A percentile compares a stretch with the other conserved stretches of the same genome.
Evolutionary conservation across 2,797 vertebrate species (phyloP).

Genomic region (Mergus octosetaceus): DNA sequence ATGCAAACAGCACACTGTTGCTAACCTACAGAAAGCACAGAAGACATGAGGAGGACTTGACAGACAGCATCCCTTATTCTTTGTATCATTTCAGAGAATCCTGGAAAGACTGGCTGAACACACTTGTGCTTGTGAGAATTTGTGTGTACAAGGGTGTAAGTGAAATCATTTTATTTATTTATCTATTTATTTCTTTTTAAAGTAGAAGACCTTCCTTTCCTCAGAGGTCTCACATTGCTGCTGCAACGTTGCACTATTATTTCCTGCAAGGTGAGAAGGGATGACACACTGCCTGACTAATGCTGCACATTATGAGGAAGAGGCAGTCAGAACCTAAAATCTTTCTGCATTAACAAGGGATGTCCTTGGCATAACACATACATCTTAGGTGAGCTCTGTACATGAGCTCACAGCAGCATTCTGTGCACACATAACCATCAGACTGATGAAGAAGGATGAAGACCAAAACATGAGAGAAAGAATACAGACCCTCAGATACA

Average conservation of each 20-base stretch:
- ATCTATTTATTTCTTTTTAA: not conserved
- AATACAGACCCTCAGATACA: not conserved
- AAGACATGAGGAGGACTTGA: not conserved
- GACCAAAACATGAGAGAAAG: not conserved
- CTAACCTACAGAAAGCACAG: not conserved
- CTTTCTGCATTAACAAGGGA: not conserved
- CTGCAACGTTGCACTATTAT: not conserved
- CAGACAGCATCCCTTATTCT: not conserved
- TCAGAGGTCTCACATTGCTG: not conserved
- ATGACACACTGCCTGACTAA: not conserved
- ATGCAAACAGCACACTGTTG: not conserved
- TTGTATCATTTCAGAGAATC: not conserved
- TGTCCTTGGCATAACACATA: not conserved
- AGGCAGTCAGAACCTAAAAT: not conserved
- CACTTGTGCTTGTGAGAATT: not conserved
- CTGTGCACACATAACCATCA: not conserved
- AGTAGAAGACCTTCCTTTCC: not conserved
- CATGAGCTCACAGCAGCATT: not conserved
- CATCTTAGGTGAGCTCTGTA: not conserved
- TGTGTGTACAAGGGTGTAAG: accelerated
- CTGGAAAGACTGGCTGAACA: not conserved
- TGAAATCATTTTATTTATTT: not conserved
- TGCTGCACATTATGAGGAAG: not conserved
- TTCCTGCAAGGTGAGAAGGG: not conserved
- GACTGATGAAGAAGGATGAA: not conserved